Base-by-base conservation (phyloP, 2,797 vertebrate genomes). In the Mormyrops boulengeri region DNA sequence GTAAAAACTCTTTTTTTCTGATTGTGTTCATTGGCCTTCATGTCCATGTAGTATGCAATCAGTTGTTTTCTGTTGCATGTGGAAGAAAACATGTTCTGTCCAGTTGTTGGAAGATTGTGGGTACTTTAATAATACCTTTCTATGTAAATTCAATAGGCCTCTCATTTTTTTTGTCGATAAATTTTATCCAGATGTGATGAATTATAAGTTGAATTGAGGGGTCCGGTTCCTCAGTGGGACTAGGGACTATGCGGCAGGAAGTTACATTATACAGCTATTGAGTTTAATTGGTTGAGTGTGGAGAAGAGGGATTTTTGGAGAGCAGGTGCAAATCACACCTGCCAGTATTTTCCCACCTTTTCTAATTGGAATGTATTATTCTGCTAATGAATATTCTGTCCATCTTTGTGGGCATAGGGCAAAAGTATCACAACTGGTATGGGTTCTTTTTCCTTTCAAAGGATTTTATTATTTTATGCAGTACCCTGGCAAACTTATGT, bases 321-420 rank as follows among this genome's bases (percentile, higher is more conserved):
- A 91, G 92, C 95, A 96, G 96, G 95, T 96, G 95, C 93, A 93
- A 91, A 88, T 91, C 92, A 95, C 95, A 96, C 95, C 95, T 96
- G 95, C 90, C 19, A 11, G 87, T 90, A 87, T 91, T 66, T 92
- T 91, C 94, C 92, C 92, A 94, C 94, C 93, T 93, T 88, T 73
- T 91, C 93, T 96, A 95, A 96, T 95, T 96, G 94, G 94, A 95
- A 95, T 94, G 95, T 91, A 91, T 90, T 92, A 91, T 95, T 93
- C 92, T 90, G 11, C 93, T 95, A 96, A 95, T 96, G 94, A 95
- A 96, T 95, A 95, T 95, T 93, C 92, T 93, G 88, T 92, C 93
- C 93, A 88, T 95, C 92, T 94, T 90, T 88, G 77, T 92, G 93
- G 96, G 95, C 92, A 93, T 91, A 93, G 93, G 91, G 93, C 92